Evolutionary conservation across 2,113 vertebrate genomes (phyloP).

Genomic region (Rana temporaria): DNA sequence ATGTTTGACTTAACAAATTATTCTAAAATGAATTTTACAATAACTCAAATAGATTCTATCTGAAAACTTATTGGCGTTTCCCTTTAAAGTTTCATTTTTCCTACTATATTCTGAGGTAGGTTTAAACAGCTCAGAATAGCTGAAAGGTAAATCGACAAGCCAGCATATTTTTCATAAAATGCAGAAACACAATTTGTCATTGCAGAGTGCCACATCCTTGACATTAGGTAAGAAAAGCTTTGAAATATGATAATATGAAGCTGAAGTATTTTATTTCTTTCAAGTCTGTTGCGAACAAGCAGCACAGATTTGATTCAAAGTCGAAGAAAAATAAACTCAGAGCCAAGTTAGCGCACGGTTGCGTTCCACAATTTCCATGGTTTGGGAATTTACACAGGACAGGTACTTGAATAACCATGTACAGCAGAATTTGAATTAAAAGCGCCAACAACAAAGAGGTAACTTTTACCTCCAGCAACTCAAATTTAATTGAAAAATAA

Average conservation of each 20-base stretch:
- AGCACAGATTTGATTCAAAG: background rate
- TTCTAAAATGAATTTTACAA: too few species aligned
- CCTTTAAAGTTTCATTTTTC: too few species aligned
- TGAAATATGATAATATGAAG: background rate
- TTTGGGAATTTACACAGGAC: background rate
- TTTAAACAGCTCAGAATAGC: background rate
- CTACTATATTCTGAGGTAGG: background rate
- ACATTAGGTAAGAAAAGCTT: background rate
- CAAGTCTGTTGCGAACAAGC: background rate
- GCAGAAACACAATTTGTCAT: background rate
- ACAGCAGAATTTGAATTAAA: constrained; percentile 25
- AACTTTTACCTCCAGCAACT: constrained; percentile 48
- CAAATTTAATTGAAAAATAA: constrained; percentile 49
- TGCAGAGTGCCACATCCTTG: background rate
- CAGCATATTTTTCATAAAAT: too few species aligned
- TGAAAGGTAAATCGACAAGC: background rate
- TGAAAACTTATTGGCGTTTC: too few species aligned
- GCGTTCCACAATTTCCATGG: constrained; percentile 3
- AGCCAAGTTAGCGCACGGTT: constrained; percentile 1
- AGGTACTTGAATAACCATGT: constrained; percentile 7
- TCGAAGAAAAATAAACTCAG: background rate
- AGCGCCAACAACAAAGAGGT: constrained; percentile 37
- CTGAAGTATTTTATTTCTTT: background rate
- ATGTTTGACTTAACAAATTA: too few species aligned
- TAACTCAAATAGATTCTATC: too few species aligned